Evolutionary conservation across 2,797 vertebrate genomes (phyloP).

Genomic region (Steatocranus sp.): DNA sequence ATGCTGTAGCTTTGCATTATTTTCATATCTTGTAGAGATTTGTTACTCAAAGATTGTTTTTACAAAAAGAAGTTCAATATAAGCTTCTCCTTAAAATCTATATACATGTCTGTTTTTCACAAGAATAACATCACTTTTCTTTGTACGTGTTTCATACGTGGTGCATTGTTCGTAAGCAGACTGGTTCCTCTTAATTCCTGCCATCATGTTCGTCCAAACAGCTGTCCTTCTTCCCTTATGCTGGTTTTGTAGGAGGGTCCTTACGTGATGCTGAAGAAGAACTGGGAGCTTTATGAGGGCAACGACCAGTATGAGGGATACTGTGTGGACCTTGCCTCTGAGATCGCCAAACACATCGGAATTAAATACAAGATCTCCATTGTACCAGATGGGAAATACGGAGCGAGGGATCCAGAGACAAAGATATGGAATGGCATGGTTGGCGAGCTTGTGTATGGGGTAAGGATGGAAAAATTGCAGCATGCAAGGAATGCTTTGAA

Average conservation of each 20-base stretch:
- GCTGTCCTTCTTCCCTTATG: conserved; percentile 53
- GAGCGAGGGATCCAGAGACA: conserved; percentile 96
- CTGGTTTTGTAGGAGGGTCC: conserved; percentile 90
- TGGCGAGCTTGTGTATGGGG: conserved; percentile 98
- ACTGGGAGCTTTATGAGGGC: conserved; percentile 96
- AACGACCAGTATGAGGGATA: conserved; percentile 98
- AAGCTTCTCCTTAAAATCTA: background rate
- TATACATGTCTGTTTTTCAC: background rate
- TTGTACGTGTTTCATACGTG: background rate
- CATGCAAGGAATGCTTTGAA: background rate
- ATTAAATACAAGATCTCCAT: conserved; percentile 99
- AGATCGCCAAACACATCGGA: conserved; percentile 98
- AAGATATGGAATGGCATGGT: conserved; percentile 99
- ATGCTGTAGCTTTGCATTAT: background rate
- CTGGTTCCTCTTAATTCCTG: background rate
- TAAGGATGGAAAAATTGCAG: conserved; percentile 69
- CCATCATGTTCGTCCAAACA: conserved; percentile 60
- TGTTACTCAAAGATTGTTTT: background rate
- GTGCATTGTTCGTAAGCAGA: background rate
- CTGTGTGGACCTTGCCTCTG: conserved; percentile 97
- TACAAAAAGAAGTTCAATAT: background rate
- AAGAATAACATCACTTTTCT: background rate
- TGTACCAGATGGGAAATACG: conserved; percentile 97
- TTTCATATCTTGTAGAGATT: background rate
- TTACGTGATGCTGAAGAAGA: conserved; percentile 99